Evolutionary conservation across 2,797 vertebrate species (phyloP), one percentile per base, ranked within the genome.

Genomic region (Lacerta bilineata): DNA sequence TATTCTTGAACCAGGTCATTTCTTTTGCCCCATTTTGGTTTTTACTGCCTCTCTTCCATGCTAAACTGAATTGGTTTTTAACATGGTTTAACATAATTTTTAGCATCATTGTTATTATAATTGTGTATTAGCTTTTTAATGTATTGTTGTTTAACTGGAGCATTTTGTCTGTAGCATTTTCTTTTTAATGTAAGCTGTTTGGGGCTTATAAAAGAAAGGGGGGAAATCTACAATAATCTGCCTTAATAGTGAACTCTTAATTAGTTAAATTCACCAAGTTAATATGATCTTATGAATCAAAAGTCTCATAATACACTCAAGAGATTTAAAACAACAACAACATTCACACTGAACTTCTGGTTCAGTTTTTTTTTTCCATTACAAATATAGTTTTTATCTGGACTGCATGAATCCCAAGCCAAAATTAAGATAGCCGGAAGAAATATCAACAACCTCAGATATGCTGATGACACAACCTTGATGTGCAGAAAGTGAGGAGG

Each of bases 201-300:
- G 72, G 55, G 8, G 41, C 75, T 80, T 46, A 80, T 80, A 46
- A 80, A 66, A 13, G 66, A 59, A 79, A 74, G 68, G 18, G 46
- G 11, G 25, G 46, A 0, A 61, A 18, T 43, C 59, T n/a, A 59
- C 0, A 59, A 33, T 33, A 72, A 80, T 43, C 20, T 68, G 77
- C 41, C 25, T 68, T 76, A 55, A 55, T 55, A 88, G 27, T 64
- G 55, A 88, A 74, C 4, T 27, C 39, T 43, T 71, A 61, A 79
- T 59, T 69, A 55, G 84, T 27, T 61, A 79, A 79, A 79, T 46
- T 46, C 50, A 78, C 4, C 33, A 69, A 29, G 36, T 69, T 75
- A 83, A n/a, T 27, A 27, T 83, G 78, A 88, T n/a, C 8, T 78
- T 77, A 88, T 69, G 61, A 69, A 69, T 68, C 33, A 77, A 20